Conservation (phyloP, 2,888 invertebrate species). For the Drosophila rellima region DNA sequence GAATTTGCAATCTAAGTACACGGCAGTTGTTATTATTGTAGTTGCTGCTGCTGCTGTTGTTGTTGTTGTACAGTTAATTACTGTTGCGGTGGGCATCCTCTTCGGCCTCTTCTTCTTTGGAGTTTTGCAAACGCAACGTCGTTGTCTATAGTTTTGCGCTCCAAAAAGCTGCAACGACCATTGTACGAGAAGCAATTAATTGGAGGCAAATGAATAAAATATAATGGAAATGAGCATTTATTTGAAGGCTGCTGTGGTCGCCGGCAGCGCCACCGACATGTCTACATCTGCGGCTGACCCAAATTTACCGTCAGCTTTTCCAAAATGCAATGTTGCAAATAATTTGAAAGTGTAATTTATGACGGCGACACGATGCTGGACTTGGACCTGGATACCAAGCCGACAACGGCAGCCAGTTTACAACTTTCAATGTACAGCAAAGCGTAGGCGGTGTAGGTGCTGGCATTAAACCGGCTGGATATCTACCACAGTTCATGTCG, state of each 20-base stretch:
- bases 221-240: constrained; percentile 59
- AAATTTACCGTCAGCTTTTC: constrained; percentile 64
- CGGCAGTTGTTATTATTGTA: constrained; percentile 18
- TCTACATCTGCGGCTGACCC: constrained; percentile 47
- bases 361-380: constrained; percentile 59
- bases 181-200: constrained; percentile 61
- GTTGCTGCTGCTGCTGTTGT: constrained; percentile 17
- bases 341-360: constrained; percentile 73
- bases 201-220: constrained; percentile 64
- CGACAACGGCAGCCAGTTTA: constrained; percentile 38
- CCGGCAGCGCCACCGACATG: constrained; percentile 17
- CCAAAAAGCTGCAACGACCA: constrained; percentile 59
- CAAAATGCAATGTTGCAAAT: constrained; percentile 63
- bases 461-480: constrained; percentile 17
- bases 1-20: constrained; percentile 61
- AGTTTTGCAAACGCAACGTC: constrained; percentile 47
- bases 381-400: constrained; percentile 44
- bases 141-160: constrained; percentile 54
- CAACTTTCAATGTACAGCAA: constrained; percentile 44
- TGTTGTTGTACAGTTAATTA: constrained; percentile 48
- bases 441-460: constrained; percentile 39
- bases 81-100: constrained; percentile 46
- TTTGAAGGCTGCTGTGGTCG: constrained; percentile 57
- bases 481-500: neutral
- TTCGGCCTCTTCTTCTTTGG: constrained; percentile 16